These are phyloP conservation scores for Equus przewalskii DNA, from an alignment of 2,113 vertebrate genomes.

Conservation along the genomic window DNA sequence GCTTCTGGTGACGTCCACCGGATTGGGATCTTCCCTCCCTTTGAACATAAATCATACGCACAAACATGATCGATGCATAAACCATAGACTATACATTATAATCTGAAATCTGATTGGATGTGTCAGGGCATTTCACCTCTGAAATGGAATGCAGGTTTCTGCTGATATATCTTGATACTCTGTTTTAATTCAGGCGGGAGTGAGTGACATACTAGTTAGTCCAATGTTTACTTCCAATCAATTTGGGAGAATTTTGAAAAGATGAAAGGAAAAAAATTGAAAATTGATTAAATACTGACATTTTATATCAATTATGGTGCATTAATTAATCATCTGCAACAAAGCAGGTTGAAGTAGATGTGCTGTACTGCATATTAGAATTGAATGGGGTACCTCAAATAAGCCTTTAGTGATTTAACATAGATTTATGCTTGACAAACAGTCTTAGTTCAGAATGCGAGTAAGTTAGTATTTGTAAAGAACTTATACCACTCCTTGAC, in stretches of 20 bases:
- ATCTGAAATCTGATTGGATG: not conserved
- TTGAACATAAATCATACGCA: not conserved
- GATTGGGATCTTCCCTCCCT: conserved; percentile 99
- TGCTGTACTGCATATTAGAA: not conserved
- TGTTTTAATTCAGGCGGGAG: not conserved
- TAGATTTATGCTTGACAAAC: not conserved
- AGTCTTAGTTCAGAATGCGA: not conserved
- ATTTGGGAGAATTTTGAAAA: not conserved
- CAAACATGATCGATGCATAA: not conserved
- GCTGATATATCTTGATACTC: not conserved
- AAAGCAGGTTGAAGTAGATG: not conserved
- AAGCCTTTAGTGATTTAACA: conserved; percentile 1
- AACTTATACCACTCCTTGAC: not conserved
- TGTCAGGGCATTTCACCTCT: not conserved
- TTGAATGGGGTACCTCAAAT: not conserved
- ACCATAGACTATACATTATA: not conserved
- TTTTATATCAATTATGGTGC: not conserved
- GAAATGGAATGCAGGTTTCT: not conserved
- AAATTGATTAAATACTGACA: not conserved
- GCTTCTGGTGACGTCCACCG: conserved; percentile 99
- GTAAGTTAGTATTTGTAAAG: not conserved
- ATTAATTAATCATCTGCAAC: not conserved
- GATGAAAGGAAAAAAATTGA: not conserved
- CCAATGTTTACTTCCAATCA: not conserved
- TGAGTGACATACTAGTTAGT: not conserved